A percentile compares a stretch with the other conserved stretches of the same genome.
Evolutionary conservation across 2,888 invertebrate genomes (phyloP).

Genomic region (Mycalesis mineus): DNA sequence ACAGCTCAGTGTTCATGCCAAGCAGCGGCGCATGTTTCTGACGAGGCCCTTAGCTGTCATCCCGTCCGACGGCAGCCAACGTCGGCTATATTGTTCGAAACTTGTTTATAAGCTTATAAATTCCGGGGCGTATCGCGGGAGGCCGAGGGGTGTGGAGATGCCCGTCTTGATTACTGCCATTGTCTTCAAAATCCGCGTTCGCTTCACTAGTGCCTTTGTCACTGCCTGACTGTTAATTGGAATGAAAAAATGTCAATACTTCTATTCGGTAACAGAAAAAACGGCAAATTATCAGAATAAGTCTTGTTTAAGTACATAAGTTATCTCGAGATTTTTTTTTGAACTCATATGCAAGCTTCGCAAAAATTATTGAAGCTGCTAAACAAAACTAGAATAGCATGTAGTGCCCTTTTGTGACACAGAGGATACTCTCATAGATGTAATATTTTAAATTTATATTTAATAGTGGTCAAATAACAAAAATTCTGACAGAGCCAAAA

Average conservation of each 20-base stretch:
- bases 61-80: slow-evolving; percentile 13
- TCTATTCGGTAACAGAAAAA: too few relatives aligned
- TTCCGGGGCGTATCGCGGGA: slow-evolving; percentile 44
- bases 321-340: too few relatives aligned
- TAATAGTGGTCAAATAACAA: too few relatives aligned
- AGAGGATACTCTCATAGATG: too few relatives aligned
- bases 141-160: slow-evolving; percentile 38
- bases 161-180: slow-evolving; percentile 58
- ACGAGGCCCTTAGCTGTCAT: slow-evolving; percentile 2
- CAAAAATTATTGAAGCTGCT: too few relatives aligned
- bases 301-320: too few relatives aligned
- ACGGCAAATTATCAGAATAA: too few relatives aligned
- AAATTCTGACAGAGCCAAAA: too few relatives aligned
- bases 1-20: not conserved
- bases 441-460: too few relatives aligned
- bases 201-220: slow-evolving; percentile 52
- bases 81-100: slow-evolving; percentile 21
- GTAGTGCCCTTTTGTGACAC: too few relatives aligned
- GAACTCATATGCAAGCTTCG: too few relatives aligned
- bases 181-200: slow-evolving; percentile 59
- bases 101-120: slow-evolving; percentile 47
- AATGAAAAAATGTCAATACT: slow-evolving; percentile 23
- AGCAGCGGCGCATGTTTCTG: not conserved
- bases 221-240: slow-evolving; percentile 38
- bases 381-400: too few relatives aligned